Evolutionary conservation across 2,797 vertebrate genomes (phyloP).

Genomic region (Dromococcyx pavoninus): DNA sequence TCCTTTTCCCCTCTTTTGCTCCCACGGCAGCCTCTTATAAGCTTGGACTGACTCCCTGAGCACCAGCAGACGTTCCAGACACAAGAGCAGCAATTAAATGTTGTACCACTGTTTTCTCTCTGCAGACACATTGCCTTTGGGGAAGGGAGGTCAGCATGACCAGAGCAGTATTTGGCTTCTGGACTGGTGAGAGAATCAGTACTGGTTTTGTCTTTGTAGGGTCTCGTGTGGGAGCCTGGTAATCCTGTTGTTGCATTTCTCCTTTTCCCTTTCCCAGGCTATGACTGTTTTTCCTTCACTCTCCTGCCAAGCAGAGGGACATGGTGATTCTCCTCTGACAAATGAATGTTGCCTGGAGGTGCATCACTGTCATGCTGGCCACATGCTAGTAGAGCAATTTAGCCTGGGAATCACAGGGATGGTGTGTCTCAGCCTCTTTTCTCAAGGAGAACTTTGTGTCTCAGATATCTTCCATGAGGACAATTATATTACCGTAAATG

Average conservation of each 20-base stretch:
- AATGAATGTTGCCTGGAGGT: background rate
- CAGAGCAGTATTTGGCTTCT: background rate
- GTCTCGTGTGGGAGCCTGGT: background rate
- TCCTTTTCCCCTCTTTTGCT: background rate
- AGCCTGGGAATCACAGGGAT: background rate
- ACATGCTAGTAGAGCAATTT: background rate
- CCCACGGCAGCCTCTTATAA: background rate
- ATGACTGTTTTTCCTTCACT: background rate
- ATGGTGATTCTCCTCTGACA: background rate
- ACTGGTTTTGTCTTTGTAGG: background rate
- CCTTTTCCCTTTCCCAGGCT: background rate
- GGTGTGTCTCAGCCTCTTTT: background rate
- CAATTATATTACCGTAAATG: background rate
- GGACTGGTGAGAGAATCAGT: background rate
- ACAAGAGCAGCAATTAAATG: background rate
- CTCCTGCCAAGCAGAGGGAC: background rate
- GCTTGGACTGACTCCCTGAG: background rate
- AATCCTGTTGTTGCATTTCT: background rate
- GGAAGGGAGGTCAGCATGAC: background rate
- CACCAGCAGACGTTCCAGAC: background rate
- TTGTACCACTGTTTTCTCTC: background rate
- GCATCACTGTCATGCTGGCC: accelerated
- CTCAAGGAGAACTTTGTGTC: background rate
- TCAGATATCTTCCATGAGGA: background rate
- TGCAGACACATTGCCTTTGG: background rate